These are phyloP conservation scores for Cepaea nemoralis DNA, from an alignment of 1,140 invertebrate species.

Conservation along the genomic window DNA sequence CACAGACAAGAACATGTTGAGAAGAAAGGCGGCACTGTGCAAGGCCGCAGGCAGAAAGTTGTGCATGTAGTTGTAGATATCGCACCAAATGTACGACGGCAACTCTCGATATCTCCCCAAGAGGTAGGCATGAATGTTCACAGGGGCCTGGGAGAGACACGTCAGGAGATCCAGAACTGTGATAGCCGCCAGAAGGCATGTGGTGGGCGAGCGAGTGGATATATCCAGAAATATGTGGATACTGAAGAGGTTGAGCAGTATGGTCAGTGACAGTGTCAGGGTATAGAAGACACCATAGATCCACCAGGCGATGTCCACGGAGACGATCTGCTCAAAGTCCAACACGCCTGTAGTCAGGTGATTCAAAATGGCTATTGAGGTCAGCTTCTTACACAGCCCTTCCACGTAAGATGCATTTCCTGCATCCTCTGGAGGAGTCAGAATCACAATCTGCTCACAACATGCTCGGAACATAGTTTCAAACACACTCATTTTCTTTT, in stretches of 20 bases:
- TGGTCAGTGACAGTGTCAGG: not conserved
- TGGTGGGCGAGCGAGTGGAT: constrained; percentile 11
- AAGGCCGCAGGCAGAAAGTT: constrained; percentile 17
- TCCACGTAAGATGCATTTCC: not conserved
- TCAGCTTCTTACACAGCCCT: not conserved
- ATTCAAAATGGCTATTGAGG: not conserved
- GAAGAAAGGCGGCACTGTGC: constrained; percentile 28
- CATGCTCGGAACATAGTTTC: constrained; percentile 5
- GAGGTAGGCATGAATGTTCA: constrained; percentile 13
- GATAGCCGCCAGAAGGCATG: not conserved
- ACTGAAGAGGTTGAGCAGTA: not conserved
- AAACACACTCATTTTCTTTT: not conserved
- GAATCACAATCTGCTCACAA: not conserved
- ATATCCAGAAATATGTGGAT: not conserved
- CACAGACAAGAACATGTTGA: constrained; percentile 25
- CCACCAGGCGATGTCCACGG: constrained; percentile 11
- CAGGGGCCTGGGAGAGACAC: not conserved
- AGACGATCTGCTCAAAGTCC: constrained; percentile 14
- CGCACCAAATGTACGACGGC: not conserved
- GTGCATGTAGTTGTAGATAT: constrained; percentile 20
- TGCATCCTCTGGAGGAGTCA: not conserved
- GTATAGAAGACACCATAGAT: not conserved
- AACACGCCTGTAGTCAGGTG: not conserved
- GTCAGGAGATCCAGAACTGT: constrained; percentile 25
- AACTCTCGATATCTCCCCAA: not conserved